phyloP scores from a whole-genome alignment of 2,888 invertebrate genomes.

The Folsomia manolachei region DNA sequence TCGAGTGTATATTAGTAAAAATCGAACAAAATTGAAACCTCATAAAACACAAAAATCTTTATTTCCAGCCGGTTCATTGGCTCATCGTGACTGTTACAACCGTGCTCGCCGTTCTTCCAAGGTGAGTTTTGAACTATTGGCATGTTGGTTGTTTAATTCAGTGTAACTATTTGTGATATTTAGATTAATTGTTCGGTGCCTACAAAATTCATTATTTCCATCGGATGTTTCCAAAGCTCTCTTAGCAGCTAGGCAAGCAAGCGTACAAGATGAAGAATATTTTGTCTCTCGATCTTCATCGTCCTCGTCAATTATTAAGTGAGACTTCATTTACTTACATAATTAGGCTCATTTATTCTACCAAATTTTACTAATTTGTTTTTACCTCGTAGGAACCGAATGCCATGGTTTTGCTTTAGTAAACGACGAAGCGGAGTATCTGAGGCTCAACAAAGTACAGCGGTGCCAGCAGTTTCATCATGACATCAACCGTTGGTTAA shows the following conservation, averaged over 20 bases:
- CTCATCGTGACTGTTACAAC: constrained; percentile 72
- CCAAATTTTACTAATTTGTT: no score
- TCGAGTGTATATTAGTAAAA: no score
- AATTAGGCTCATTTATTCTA: neutral
- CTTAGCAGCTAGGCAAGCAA: constrained; percentile 51
- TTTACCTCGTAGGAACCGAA: constrained; percentile 27
- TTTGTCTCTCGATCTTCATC: constrained; percentile 54
- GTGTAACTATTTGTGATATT: constrained; percentile 29
- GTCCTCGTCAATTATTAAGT: constrained; percentile 54
- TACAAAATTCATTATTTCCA: constrained; percentile 69
- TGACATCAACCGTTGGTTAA: constrained; percentile 14
- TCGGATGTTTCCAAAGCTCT: constrained; percentile 72
- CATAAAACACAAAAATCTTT: no score
- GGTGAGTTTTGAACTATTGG: constrained; percentile 59
- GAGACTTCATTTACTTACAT: constrained; percentile 13
- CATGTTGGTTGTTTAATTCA: neutral
- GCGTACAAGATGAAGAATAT: constrained; percentile 52
- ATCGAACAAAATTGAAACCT: no score
- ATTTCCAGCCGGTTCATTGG: constrained; percentile 82
- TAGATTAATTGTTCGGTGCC: constrained; percentile 68
- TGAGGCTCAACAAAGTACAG: neutral
- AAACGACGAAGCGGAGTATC: constrained; percentile 21
- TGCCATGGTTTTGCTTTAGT: constrained; percentile 33
- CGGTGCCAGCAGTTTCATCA: constrained; percentile 24
- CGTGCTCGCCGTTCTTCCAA: constrained; percentile 75